A percentile compares a stretch with the other conserved stretches of the same genome.
Evolutionary conservation across 2,113 vertebrate genomes (phyloP).

Genomic region (Embiotoca jacksoni): DNA sequence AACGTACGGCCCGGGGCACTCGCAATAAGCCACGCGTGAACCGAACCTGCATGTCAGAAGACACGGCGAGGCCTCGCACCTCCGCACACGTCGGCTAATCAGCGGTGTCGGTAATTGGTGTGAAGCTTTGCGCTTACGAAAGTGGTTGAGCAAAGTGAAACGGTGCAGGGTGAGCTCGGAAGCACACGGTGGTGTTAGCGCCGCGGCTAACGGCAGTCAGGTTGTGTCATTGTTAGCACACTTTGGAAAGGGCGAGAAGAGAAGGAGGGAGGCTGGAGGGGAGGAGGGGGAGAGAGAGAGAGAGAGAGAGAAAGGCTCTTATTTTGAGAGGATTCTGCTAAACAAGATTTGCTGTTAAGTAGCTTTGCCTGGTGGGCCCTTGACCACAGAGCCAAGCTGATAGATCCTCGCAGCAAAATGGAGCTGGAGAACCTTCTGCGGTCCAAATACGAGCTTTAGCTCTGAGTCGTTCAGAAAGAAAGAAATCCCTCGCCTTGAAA

Average conservation of each 20-base stretch:
- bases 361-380: conserved; percentile 75
- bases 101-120: conserved; percentile 57
- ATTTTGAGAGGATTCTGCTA: conserved; percentile 80
- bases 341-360: conserved; percentile 80
- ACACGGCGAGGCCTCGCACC: conserved; percentile 25
- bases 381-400: conserved; percentile 58
- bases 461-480: conserved; percentile 21
- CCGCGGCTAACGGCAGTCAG: conserved; percentile 49
- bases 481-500: conserved; percentile 36
- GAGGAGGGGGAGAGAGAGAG: conserved; percentile 1
- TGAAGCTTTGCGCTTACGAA: conserved; percentile 42
- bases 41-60: conserved; percentile 20
- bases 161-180: conserved; percentile 43
- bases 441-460: conserved; percentile 41
- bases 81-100: conserved; percentile 45
- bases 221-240: conserved; percentile 55
- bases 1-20: not conserved
- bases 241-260: conserved; percentile 25
- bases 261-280: not conserved
- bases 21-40: conserved; percentile 1
- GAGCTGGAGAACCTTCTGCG: conserved; percentile 45
- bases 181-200: conserved; percentile 34
- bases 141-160: conserved; percentile 29
- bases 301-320: conserved; percentile 52
- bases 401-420: conserved; percentile 55